phyloP scores from a whole-genome alignment of 2,888 invertebrate species.

The Orchesellides sinensis region DNA sequence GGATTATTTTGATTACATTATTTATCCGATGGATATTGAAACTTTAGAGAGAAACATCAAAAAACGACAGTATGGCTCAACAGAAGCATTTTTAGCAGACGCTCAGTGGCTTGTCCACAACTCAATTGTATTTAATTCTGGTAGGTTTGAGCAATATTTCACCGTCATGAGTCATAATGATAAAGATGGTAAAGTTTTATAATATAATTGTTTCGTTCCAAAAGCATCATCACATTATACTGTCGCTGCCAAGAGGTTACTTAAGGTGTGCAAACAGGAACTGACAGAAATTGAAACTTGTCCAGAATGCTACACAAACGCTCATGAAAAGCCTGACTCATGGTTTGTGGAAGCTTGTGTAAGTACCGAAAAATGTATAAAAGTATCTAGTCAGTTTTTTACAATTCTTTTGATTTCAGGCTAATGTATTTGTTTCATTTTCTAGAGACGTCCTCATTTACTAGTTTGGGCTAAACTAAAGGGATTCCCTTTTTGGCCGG shows the following conservation, averaged over 20 bases:
- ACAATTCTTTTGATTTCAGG: neutral
- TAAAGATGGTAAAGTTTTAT: slow-evolving; percentile 81
- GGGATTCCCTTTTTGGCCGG: slow-evolving; percentile 98
- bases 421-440: slow-evolving; percentile 63
- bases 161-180: neutral
- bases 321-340: slow-evolving; percentile 86
- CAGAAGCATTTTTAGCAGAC: slow-evolving; percentile 93
- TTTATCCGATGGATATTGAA: slow-evolving; percentile 91
- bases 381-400: slow-evolving; percentile 1
- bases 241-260: slow-evolving; percentile 85
- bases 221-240: slow-evolving; percentile 78
- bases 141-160: neutral
- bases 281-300: slow-evolving; percentile 95
- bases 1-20: slow-evolving; percentile 88
- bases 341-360: slow-evolving; percentile 96
- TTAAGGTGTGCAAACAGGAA: slow-evolving; percentile 92
- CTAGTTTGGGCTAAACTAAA: slow-evolving; percentile 97
- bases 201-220: neutral
- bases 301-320: slow-evolving; percentile 92
- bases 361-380: too few relatives aligned
- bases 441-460: slow-evolving; percentile 87
- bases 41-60: slow-evolving; percentile 87
- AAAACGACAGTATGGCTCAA: slow-evolving; percentile 87
- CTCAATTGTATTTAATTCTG: slow-evolving; percentile 91
- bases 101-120: slow-evolving; percentile 97